phyloP scores from a whole-genome alignment of 1,140 invertebrate species.

The Drosophila willistoni region DNA sequence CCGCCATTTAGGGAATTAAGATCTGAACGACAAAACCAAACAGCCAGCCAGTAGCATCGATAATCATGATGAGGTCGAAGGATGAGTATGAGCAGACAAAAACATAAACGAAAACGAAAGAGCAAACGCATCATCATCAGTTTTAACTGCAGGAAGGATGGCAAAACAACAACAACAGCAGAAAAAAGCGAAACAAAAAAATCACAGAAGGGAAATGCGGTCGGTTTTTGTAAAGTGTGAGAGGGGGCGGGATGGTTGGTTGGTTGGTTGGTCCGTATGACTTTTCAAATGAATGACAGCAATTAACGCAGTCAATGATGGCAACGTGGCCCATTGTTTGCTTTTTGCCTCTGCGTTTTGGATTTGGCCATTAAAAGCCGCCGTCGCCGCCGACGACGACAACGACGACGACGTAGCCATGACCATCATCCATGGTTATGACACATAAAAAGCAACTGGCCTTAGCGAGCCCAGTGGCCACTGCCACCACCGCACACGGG shows the following conservation, averaged over 20 bases:
- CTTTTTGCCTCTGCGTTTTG: constrained; percentile 27
- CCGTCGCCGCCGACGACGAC: not conserved
- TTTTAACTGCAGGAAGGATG: constrained; percentile 61
- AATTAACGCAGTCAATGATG: constrained; percentile 81
- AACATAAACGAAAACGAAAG: constrained; percentile 67
- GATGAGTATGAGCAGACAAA: not conserved
- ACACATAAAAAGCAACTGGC: constrained; percentile 70
- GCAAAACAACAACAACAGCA: not conserved
- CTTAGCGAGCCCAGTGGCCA: constrained; percentile 6
- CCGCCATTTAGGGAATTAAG: constrained; percentile 57
- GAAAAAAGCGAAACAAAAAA: not conserved
- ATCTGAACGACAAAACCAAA: constrained; percentile 30
- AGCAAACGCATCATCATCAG: constrained; percentile 74
- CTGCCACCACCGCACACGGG: not conserved
- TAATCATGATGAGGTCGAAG: constrained; percentile 33
- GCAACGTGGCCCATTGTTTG: constrained; percentile 66
- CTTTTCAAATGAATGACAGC: constrained; percentile 81
- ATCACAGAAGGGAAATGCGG: not conserved
- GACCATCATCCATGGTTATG: constrained; percentile 50
- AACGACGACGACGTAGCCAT: constrained; percentile 23
- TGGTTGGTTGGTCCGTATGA: constrained; percentile 51
- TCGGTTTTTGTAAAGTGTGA: not conserved
- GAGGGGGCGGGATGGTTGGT: not conserved
- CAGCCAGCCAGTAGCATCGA: constrained; percentile 28
- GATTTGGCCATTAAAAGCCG: constrained; percentile 64